Evolutionary conservation across 2,888 invertebrate species (phyloP).

Genomic region (Agrochola lota): DNA sequence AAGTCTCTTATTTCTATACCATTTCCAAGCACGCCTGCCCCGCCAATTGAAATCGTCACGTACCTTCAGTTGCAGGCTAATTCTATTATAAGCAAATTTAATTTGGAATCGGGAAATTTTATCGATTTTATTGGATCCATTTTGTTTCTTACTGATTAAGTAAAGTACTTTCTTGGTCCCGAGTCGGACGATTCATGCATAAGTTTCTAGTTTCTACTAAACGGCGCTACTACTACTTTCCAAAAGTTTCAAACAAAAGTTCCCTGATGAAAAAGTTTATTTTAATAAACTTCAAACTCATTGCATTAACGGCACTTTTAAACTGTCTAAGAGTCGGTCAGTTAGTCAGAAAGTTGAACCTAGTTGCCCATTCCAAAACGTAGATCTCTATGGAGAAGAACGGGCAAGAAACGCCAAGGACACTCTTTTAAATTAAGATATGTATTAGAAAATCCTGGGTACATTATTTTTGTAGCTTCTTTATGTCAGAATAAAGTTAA

Average conservation of each 20-base stretch:
- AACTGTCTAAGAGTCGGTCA: too few species aligned
- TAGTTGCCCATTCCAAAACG: too few species aligned
- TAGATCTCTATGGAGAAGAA: too few species aligned
- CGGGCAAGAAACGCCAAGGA: too few species aligned
- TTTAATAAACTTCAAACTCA: background rate
- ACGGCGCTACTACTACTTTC: background rate
- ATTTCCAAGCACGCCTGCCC: background rate
- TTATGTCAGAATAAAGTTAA: too few species aligned
- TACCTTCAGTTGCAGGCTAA: background rate
- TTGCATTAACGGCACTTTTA: too few species aligned
- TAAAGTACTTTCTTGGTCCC: background rate
- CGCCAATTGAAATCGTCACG: background rate
- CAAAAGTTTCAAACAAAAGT: constrained; percentile 19
- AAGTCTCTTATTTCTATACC: background rate
- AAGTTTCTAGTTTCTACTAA: constrained; percentile 22
- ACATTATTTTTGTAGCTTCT: too few species aligned
- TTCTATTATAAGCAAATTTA: background rate
- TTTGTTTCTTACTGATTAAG: constrained; percentile 3
- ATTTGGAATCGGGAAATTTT: constrained; percentile 1
- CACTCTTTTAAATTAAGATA: too few species aligned
- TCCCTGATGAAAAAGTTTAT: background rate
- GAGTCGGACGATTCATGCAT: background rate
- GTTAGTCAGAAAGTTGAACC: too few species aligned
- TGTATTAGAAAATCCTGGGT: too few species aligned
- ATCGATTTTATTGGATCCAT: background rate